These are phyloP conservation scores for Neoaliturus tenellus DNA, from an alignment of 2,888 invertebrate genomes.

Conservation along the genomic window DNA sequence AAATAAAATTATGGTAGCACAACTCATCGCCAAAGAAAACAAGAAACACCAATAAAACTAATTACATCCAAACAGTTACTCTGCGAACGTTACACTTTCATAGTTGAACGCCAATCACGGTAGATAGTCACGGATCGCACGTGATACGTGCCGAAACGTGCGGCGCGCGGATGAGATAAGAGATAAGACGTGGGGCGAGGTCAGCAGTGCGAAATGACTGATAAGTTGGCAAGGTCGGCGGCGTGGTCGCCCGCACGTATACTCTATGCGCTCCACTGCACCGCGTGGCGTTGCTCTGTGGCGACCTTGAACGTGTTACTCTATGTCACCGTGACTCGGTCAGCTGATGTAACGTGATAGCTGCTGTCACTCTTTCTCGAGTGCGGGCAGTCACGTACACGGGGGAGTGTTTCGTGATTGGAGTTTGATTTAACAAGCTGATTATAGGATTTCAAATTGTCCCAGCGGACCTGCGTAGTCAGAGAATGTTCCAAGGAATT, in stretches of 20 bases:
- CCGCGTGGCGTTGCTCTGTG: background rate
- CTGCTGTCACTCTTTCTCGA: background rate
- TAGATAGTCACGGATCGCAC: no score
- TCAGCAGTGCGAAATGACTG: background rate
- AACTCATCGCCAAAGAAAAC: no score
- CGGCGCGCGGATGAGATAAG: background rate
- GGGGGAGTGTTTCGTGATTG: background rate
- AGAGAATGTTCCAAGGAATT: no score
- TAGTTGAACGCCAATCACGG: no score
- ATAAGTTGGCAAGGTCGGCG: background rate
- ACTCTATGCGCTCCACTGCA: background rate
- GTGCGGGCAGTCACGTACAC: background rate
- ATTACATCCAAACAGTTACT: no score
- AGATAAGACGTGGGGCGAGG: background rate
- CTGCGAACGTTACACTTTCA: no score
- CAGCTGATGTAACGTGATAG: constrained; percentile 6
- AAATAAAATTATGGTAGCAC: no score
- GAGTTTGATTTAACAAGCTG: no score
- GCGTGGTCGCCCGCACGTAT: background rate
- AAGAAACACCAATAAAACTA: no score
- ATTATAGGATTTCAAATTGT: no score
- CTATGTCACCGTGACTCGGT: background rate
- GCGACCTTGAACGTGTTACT: background rate
- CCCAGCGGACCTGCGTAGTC: no score
- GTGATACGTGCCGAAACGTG: background rate